These are phyloP conservation scores for Amphiduros pacificus DNA, from an alignment of 2,888 invertebrate genomes.

Conservation along the genomic window DNA sequence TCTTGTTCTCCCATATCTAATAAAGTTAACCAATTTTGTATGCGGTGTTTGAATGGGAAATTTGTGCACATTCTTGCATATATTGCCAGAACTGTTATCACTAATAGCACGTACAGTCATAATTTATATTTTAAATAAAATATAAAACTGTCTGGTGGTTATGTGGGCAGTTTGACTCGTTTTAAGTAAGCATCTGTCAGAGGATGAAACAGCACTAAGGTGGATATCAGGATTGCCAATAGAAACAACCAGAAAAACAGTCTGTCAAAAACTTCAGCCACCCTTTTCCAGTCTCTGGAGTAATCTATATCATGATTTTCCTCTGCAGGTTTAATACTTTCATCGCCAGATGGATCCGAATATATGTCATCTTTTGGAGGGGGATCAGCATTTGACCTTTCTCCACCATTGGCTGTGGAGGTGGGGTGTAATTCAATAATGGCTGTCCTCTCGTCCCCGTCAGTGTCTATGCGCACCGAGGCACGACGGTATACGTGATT, in stretches of 20 bases:
- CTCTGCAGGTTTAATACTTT: neutral
- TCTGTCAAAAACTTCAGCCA: constrained; percentile 36
- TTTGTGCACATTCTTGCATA: too few relatives aligned
- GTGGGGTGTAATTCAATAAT: constrained; percentile 9
- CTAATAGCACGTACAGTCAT: too few relatives aligned
- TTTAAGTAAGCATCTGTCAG: constrained; percentile 23
- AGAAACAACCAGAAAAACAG: constrained; percentile 38
- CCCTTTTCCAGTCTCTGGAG: constrained; percentile 31
- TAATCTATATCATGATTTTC: constrained; percentile 11
- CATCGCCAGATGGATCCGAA: neutral
- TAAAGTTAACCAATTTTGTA: too few relatives aligned
- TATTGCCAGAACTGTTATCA: too few relatives aligned
- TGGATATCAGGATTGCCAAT: constrained; percentile 32
- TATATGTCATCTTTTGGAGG: neutral
- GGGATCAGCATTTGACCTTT: neutral
- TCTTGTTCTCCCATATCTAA: too few relatives aligned
- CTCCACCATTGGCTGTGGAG: neutral
- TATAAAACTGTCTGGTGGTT: too few relatives aligned
- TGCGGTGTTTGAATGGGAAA: too few relatives aligned
- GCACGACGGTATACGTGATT: constrained; percentile 5
- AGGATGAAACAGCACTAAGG: constrained; percentile 35
- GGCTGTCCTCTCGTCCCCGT: constrained; percentile 2
- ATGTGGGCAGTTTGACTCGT: too few relatives aligned
- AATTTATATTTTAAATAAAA: too few relatives aligned
- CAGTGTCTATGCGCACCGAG: neutral